Conservation (phyloP, 2,888 invertebrate species). For the Lasioglossum malachurum region DNA sequence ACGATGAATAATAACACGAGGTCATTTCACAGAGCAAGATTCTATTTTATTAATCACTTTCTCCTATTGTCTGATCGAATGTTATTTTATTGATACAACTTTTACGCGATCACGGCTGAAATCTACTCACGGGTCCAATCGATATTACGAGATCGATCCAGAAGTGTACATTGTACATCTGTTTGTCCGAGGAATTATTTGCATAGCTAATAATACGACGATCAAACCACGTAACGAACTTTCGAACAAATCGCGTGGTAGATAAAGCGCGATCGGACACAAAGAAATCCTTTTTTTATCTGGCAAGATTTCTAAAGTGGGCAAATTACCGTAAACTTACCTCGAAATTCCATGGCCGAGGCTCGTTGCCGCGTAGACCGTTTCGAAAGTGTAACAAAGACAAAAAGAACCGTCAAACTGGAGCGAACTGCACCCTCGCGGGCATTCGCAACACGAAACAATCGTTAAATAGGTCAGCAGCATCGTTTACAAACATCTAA, state of each 20-base stretch:
- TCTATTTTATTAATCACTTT: not conserved
- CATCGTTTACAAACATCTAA: not conserved
- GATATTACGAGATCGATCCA: not conserved
- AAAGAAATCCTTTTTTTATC: not conserved
- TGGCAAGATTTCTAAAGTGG: not conserved
- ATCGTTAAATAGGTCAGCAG: not conserved
- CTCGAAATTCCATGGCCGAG: not conserved
- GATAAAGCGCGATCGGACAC: too few relatives aligned
- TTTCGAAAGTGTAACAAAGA: not conserved
- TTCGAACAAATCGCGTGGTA: not conserved
- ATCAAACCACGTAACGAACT: not conserved
- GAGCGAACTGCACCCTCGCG: not conserved
- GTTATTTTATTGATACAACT: not conserved
- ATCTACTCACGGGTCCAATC: not conserved
- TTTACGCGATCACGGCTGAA: not conserved
- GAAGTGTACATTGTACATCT: not conserved
- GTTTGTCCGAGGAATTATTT: not conserved
- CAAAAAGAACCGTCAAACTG: not conserved
- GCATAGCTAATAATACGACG: not conserved
- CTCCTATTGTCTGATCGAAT: not conserved
- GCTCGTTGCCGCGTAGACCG: not conserved
- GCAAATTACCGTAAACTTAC: slow-evolving; percentile 2
- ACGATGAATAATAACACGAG: slow-evolving; percentile 33
- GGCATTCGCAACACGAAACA: not conserved
- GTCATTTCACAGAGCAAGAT: not conserved